These are phyloP conservation scores for Rhagophthalmus giganteus DNA, from an alignment of 2,888 invertebrate genomes.

Conservation along the genomic window DNA sequence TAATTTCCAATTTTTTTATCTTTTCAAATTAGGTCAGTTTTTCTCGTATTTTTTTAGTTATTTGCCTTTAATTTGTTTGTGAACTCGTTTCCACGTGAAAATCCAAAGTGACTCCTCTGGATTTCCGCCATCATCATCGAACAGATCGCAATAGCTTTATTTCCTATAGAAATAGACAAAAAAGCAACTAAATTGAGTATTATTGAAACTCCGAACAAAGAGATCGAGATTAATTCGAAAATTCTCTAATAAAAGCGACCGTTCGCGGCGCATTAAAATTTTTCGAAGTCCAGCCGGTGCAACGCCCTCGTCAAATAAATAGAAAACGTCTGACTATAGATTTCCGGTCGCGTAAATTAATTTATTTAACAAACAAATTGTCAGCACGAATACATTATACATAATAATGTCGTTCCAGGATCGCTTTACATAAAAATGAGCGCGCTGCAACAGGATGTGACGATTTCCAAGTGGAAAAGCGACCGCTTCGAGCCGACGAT, in stretches of 20 bases:
- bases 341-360: background rate
- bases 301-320: slow-evolving; percentile 12
- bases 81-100: too few relatives aligned
- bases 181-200: background rate
- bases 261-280: background rate
- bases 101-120: too few relatives aligned
- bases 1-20: too few relatives aligned
- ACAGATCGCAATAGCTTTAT: too few relatives aligned
- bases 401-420: slow-evolving; percentile 54
- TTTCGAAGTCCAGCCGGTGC: background rate
- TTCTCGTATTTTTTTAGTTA: too few relatives aligned
- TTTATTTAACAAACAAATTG: slow-evolving; percentile 10
- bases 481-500: slow-evolving; percentile 73
- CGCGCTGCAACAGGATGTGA: slow-evolving; percentile 65
- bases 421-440: slow-evolving; percentile 78
- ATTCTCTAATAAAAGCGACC: background rate
- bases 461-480: slow-evolving; percentile 67
- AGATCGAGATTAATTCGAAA: background rate
- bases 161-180: too few relatives aligned
- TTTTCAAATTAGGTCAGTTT: too few relatives aligned
- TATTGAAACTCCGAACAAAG: background rate
- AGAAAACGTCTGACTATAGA: background rate
- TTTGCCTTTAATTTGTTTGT: too few relatives aligned
- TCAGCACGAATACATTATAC: slow-evolving; percentile 6
- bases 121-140: too few relatives aligned